Conservation (phyloP, 2,113 vertebrate genomes). For the Sylvietta virens region DNA sequence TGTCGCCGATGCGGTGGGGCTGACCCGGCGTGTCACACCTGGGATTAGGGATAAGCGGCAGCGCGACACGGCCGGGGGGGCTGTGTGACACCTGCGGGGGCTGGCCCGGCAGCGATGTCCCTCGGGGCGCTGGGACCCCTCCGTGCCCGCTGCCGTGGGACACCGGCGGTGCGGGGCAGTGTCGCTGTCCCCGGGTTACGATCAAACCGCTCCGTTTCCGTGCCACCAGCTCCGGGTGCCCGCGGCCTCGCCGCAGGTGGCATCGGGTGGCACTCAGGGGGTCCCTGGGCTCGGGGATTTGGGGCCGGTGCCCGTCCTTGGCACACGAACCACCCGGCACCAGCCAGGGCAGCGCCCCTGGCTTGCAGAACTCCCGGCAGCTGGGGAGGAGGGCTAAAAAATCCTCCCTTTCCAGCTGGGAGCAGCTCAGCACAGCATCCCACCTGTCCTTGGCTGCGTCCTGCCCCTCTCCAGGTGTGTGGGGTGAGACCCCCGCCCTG, state of each 20-base stretch:
- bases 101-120: neutral
- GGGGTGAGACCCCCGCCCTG: neutral
- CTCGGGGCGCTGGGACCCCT: rapidly evolving
- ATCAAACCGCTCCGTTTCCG: neutral
- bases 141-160: too few relatives aligned
- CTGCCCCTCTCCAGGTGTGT: neutral
- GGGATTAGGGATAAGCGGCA: neutral
- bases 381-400: too few relatives aligned
- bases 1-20: neutral
- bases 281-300: rapidly evolving
- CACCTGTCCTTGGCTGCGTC: rapidly evolving
- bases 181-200: neutral
- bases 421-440: neutral
- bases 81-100: too few relatives aligned
- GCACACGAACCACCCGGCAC: rapidly evolving
- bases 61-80: neutral
- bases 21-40: rapidly evolving
- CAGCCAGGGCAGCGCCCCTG: rapidly evolving
- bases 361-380: too few relatives aligned
- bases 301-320: rapidly evolving
- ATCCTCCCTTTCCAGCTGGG: too few relatives aligned
- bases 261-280: neutral
- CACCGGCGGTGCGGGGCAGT: too few relatives aligned
- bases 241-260: neutral
- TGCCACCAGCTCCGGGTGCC: neutral